These are phyloP conservation scores for Stenodera caucasica DNA, from an alignment of 2,888 invertebrate species.

Conservation along the genomic window DNA sequence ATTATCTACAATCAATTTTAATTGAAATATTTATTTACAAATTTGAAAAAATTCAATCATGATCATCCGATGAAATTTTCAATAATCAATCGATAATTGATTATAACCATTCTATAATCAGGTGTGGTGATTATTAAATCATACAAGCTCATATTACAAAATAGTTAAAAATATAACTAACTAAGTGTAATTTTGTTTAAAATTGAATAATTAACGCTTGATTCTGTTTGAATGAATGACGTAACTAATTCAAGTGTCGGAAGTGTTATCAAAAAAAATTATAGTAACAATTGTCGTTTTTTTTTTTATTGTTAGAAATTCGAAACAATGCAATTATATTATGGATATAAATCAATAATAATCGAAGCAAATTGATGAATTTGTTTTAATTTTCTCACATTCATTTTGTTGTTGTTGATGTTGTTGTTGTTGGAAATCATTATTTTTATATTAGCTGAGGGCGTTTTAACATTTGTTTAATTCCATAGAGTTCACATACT, in stretches of 20 bases:
- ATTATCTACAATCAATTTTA: not conserved
- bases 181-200: constrained; percentile 9
- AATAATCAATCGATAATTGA: no score
- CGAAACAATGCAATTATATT: constrained; percentile 18
- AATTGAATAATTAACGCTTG: constrained; percentile 6
- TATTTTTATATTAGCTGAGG: constrained; percentile 21
- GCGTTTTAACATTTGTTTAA: constrained; percentile 27
- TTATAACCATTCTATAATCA: no score
- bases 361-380: constrained; percentile 24
- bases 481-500: constrained; percentile 24
- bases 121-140: constrained; percentile 17
- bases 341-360: constrained; percentile 16
- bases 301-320: not conserved
- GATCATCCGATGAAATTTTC: not conserved
- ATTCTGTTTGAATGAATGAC: constrained; percentile 4
- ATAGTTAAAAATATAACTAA: constrained; percentile 17
- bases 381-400: not conserved
- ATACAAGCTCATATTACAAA: constrained; percentile 9
- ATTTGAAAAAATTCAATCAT: not conserved
- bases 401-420: no score
- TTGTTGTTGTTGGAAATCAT: no score
- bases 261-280: not conserved
- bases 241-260: constrained; percentile 2
- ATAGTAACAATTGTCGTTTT: not conserved
- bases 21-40: not conserved